A percentile compares a stretch with the other conserved stretches of the same genome.
phyloP scores from a whole-genome alignment of 1,140 invertebrate genomes.

The Vanessa atalanta region DNA sequence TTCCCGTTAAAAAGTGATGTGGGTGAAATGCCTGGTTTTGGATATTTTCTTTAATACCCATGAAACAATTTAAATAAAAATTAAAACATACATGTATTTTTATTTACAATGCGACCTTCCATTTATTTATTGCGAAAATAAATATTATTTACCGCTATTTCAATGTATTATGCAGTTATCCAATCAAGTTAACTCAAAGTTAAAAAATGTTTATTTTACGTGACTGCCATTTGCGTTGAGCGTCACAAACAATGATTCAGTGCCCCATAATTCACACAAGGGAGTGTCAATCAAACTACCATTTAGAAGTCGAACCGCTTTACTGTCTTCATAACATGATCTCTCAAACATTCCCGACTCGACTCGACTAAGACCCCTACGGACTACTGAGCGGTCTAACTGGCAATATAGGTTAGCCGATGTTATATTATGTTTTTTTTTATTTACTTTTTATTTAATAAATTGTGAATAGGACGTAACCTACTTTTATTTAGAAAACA shows the following conservation, averaged over 20 bases:
- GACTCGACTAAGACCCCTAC: slow-evolving; percentile 1
- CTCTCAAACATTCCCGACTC: slow-evolving; percentile 15
- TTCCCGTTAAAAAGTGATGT: too few relatives aligned
- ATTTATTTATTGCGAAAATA: too few relatives aligned
- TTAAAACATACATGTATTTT: too few relatives aligned
- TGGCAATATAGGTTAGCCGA: neutral
- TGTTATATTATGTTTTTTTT: too few relatives aligned
- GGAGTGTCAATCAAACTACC: slow-evolving; percentile 41
- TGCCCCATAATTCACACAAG: slow-evolving; percentile 34
- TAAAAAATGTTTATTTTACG: slow-evolving; percentile 9
- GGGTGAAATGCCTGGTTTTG: too few relatives aligned
- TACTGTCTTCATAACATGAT: slow-evolving; percentile 37
- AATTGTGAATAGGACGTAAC: too few relatives aligned
- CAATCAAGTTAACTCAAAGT: neutral
- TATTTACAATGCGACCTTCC: too few relatives aligned
- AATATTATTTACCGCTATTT: too few relatives aligned
- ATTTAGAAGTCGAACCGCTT: slow-evolving; percentile 37
- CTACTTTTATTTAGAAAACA: too few relatives aligned
- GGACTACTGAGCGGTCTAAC: slow-evolving; percentile 16
- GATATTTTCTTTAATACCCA: too few relatives aligned
- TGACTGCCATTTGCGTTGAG: slow-evolving; percentile 13
- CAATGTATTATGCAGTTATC: neutral
- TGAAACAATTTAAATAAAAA: too few relatives aligned
- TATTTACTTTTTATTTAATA: too few relatives aligned
- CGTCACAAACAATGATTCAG: slow-evolving; percentile 27